A percentile compares a stretch with the other conserved stretches of the same genome.
Evolutionary conservation across 2,888 invertebrate genomes (phyloP).

Genomic region (Saturnia japonica): DNA sequence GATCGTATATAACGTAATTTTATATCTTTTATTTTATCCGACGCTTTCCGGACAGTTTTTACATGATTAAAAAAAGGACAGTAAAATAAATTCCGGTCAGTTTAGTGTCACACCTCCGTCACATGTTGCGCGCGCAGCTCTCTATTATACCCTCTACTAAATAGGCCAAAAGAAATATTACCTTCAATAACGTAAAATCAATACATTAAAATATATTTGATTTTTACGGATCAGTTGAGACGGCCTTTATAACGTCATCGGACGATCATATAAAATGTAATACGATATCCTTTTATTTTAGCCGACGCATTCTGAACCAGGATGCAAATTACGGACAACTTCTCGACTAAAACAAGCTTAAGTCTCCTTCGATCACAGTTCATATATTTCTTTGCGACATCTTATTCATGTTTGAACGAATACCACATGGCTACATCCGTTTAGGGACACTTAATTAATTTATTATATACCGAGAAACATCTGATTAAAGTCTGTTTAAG

Average conservation of each 20-base stretch:
- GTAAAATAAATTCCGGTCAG: too few relatives aligned
- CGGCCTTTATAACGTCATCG: background rate
- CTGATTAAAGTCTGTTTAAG: background rate
- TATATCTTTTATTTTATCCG: slow-evolving; percentile 11
- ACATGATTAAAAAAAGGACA: too few relatives aligned
- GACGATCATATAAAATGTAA: slow-evolving; percentile 1
- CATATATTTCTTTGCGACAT: slow-evolving; percentile 17
- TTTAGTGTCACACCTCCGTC: too few relatives aligned
- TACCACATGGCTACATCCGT: slow-evolving; percentile 14
- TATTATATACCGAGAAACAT: background rate
- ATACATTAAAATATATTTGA: background rate
- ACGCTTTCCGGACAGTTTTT: slow-evolving; percentile 18
- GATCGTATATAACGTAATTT: slow-evolving; percentile 1
- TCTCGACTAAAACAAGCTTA: slow-evolving; percentile 2
- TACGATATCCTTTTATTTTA: slow-evolving; percentile 9
- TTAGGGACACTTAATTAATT: background rate
- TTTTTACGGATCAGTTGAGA: background rate
- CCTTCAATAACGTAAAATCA: background rate
- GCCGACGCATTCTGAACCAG: slow-evolving; percentile 18
- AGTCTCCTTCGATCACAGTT: slow-evolving; percentile 13
- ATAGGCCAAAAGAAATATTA: too few relatives aligned
- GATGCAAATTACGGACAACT: slow-evolving; percentile 13
- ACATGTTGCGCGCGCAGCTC: too few relatives aligned
- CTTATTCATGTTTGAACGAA: slow-evolving; percentile 17
- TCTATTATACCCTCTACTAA: too few relatives aligned